These are phyloP conservation scores for Knipowitschia caucasica DNA, from an alignment of 2,797 vertebrate genomes.

Conservation along the genomic window DNA sequence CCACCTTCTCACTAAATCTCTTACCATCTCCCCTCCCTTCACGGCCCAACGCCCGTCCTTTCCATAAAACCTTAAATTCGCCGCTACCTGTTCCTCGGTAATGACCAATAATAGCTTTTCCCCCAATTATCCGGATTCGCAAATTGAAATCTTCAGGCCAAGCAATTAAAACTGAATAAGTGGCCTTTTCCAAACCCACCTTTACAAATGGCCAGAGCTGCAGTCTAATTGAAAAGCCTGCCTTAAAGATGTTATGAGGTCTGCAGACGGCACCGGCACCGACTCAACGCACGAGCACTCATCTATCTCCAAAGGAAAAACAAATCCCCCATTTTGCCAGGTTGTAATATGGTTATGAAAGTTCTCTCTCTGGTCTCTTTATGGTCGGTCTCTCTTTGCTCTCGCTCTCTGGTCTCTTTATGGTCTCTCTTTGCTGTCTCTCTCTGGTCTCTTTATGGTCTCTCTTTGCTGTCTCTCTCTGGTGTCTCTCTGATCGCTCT, in stretches of 20 bases:
- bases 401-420: too few species aligned
- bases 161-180: constrained; percentile 6
- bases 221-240: not conserved
- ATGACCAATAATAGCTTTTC: constrained; percentile 1
- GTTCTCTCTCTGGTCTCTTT: too few species aligned
- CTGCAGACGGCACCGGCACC: not conserved
- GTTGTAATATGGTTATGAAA: not conserved
- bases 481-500: too few species aligned
- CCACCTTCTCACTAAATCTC: not conserved
- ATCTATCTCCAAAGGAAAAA: not conserved
- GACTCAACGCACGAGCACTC: not conserved
- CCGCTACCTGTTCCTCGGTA: not conserved
- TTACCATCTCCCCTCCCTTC: not conserved
- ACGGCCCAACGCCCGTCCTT: not conserved
- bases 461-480: too few species aligned
- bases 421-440: too few species aligned
- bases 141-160: constrained; percentile 8
- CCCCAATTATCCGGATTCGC: not conserved
- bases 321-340: not conserved
- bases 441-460: too few species aligned
- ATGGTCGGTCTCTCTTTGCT: too few species aligned
- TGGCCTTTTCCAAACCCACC: not conserved
- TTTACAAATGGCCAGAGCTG: not conserved
- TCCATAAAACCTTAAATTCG: not conserved
- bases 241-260: not conserved